Base-by-base conservation (phyloP, 2,113 vertebrate species). In the Microtus montanus region DNA sequence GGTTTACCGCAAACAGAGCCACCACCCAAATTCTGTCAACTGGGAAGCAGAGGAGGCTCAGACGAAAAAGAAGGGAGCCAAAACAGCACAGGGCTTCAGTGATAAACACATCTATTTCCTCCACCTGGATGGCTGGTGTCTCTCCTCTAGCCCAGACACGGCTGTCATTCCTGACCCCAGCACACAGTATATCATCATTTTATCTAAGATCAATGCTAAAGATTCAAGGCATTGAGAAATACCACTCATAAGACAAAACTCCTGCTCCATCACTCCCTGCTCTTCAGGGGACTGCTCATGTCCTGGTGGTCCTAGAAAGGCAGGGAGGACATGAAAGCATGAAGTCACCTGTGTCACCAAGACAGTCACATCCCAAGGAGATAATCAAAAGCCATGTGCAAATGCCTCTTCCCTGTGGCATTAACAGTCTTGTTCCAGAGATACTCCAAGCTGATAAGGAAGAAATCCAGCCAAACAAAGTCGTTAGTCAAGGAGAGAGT, bases 391-490 rank as follows among this genome's bases (percentile, higher is more conserved):
- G 14, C 61, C 35, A 74, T 33, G 19, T 7, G 30, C 38, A 82
- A 88, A 44, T 82, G 5, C 35, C 26, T 80, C 78, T 38, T 54
- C 8, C n/a, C 33, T 85, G 10, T 58, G 13, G 20, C 74, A n/a
- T 44, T 47, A 80, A 75, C 64, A 82, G 30, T 75, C 61, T 24
- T 35, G 35, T 30, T 15, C 44, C 38, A 79, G 68, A 68, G 19
- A 74, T 7, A 20, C 8, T 74, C 89, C 73, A 87, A 84, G 47
- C 14, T 41, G 35, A 70, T 70, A 22, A 22, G 49, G 30, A 74
- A 89, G 83, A 93, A 89, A 94, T 6, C 4, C 26, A 64, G 28
- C n/a, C 49, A 66, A 94, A 77, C 26, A 44, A 94, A 85, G 54
- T 38, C 66, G 54, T 78, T 63, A 4, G 63, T 64, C 38, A 84